Base-by-base conservation (phyloP, 2,888 invertebrate species). In the Protula sp. region DNA sequence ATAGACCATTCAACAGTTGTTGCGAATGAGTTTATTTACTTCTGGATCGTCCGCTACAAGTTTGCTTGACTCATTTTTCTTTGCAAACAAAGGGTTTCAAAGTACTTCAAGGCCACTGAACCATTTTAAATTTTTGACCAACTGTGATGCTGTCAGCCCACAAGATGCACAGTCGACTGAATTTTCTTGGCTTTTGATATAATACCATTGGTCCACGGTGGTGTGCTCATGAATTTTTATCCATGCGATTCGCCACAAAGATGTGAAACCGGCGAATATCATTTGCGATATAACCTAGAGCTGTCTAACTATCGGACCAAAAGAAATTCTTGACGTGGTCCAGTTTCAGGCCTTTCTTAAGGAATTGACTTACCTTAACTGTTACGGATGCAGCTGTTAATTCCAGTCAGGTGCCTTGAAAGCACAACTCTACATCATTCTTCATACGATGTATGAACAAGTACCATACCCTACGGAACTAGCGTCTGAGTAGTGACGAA, bases 401-500 rank as follows among this genome's bases (percentile, higher is more conserved):
- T 52, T 56, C 55, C 22, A 9, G 58, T 59, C 22, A 59, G 19
- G 22, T 5, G 28, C 26, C n/a, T 56, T 2, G 26, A 9, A 2
- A 31, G 58, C 28, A 47, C 30, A 14, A 57, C 55, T 14, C 54
- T 22, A 27, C 29, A 27, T 52, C 24, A 52, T 53, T 24, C 29
- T 19, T 30, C 30, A 29, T 27, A 2, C 58, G 22, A 24, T 24
- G 30, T 31, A 58, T 19, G 22, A 30, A n/a, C 24, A 54, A 19
- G 26, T 27, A 22, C 59, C 58, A 48, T 59, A 47, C 9, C 47
- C 57, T 38, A 19, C 9, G 19, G 48, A 54, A 58, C 66, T 65
- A 4, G 61, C 63, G 66, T 70, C 67, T 14, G 64, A 64, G 51
- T 70, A 70, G 45, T 66, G 65, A 56, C 69, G 69, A 22, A 70